A percentile compares a stretch with the other conserved stretches of the same genome.
These are phyloP conservation scores for Ditylenchus dipsaci DNA, from an alignment of 1,140 invertebrate genomes.

Conservation along the genomic window DNA sequence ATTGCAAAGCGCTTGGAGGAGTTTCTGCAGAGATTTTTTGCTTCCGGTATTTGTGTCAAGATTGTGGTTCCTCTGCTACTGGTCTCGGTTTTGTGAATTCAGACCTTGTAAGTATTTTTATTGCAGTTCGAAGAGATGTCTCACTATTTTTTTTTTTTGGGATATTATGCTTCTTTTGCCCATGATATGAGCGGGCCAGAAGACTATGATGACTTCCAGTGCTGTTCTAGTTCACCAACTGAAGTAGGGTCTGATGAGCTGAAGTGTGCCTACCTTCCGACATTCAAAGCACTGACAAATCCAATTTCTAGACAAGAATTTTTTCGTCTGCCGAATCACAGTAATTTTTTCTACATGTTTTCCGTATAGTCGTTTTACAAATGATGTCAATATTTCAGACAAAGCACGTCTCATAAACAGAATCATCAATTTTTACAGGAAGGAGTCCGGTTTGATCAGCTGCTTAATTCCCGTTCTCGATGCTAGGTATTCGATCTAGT, in stretches of 20 bases:
- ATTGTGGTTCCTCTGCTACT: constrained; percentile 33
- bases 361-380: neutral
- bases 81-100: constrained; percentile 35
- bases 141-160: no score
- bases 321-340: neutral
- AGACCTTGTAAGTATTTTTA: constrained; percentile 23
- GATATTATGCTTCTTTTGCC: no score
- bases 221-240: no score
- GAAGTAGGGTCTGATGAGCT: no score
- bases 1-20: constrained; percentile 13
- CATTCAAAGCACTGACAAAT: neutral
- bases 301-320: constrained; percentile 3
- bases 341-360: neutral
- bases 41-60: neutral
- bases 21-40: constrained; percentile 26
- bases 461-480: constrained; percentile 26
- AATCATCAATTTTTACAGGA: constrained; percentile 25
- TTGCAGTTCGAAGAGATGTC: no score
- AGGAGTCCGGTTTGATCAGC: constrained; percentile 13
- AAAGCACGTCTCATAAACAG: constrained; percentile 28
- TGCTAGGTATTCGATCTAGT: constrained; percentile 7
- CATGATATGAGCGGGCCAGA: no score
- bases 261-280: no score
- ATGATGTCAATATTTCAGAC: constrained; percentile 12
- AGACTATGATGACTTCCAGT: no score